A percentile compares a stretch with the other conserved stretches of the same genome.
Evolutionary conservation across 2,113 vertebrate species (phyloP).

Genomic region (Hystrix cristata): DNA sequence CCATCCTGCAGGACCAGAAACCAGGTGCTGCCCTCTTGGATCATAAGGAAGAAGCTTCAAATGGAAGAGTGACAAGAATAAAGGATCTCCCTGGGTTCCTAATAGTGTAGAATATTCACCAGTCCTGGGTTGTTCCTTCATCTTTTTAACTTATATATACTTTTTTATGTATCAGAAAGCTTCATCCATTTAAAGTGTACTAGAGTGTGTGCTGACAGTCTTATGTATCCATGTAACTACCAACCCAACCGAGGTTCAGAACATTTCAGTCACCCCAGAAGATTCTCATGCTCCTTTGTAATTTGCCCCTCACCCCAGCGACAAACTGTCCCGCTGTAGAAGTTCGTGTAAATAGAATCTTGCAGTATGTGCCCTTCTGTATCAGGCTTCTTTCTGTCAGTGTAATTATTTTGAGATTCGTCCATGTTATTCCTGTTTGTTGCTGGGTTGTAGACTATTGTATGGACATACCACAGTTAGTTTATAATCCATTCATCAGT

Average conservation of each 20-base stretch:
- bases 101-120: neutral
- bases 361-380: neutral
- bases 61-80: neutral
- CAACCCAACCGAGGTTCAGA: neutral
- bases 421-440: neutral
- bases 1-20: neutral
- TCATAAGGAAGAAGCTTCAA: neutral
- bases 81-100: neutral
- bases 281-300: neutral
- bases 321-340: neutral
- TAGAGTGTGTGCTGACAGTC: neutral
- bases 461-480: neutral
- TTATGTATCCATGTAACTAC: neutral
- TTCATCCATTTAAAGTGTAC: neutral
- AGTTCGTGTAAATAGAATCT: neutral
- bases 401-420: slow-evolving; percentile 3
- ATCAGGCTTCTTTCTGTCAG: neutral
- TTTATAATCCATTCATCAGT: neutral
- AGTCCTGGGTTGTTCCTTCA: neutral
- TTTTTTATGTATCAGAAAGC: neutral
- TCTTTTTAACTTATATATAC: slow-evolving; percentile 1
- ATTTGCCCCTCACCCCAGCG: neutral
- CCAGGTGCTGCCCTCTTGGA: neutral
- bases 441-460: neutral
- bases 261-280: neutral